Evolutionary conservation across 2,888 invertebrate genomes (phyloP).

Genomic region (Exocentrus adspersus): DNA sequence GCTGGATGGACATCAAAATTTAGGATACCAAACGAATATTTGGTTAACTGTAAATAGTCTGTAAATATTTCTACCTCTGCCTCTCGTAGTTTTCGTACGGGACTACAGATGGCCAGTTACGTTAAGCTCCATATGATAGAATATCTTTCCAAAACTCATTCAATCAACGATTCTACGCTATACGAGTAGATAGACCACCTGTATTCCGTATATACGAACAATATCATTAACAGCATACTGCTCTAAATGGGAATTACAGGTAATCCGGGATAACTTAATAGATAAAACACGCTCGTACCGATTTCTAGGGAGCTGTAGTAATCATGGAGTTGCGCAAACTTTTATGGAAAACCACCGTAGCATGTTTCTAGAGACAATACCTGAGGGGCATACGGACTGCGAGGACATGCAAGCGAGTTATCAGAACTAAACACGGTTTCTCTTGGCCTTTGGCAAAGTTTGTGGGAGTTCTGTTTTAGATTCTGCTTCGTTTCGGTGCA

Average conservation of each 20-base stretch:
- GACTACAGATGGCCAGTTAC: not conserved
- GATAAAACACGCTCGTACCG: not conserved
- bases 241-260: not conserved
- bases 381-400: conserved; percentile 5
- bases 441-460: not conserved
- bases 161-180: not conserved
- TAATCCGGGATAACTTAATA: not conserved
- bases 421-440: not conserved
- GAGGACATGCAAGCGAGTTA: not conserved
- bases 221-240: not conserved
- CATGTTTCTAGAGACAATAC: conserved; percentile 1
- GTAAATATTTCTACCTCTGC: too few relatives aligned
- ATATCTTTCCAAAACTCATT: not conserved
- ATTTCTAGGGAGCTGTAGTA: not conserved
- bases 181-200: not conserved
- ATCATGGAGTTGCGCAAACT: not conserved
- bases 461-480: not conserved
- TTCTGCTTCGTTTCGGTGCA: not conserved
- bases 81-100: too few relatives aligned
- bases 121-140: too few relatives aligned
- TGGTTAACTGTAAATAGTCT: too few relatives aligned
- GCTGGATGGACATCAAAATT: too few relatives aligned
- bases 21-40: too few relatives aligned
- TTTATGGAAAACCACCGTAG: conserved; percentile 2
- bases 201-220: not conserved